These are phyloP conservation scores for Conus ventricosus DNA, from an alignment of 1,140 invertebrate genomes.

Conservation along the genomic window DNA sequence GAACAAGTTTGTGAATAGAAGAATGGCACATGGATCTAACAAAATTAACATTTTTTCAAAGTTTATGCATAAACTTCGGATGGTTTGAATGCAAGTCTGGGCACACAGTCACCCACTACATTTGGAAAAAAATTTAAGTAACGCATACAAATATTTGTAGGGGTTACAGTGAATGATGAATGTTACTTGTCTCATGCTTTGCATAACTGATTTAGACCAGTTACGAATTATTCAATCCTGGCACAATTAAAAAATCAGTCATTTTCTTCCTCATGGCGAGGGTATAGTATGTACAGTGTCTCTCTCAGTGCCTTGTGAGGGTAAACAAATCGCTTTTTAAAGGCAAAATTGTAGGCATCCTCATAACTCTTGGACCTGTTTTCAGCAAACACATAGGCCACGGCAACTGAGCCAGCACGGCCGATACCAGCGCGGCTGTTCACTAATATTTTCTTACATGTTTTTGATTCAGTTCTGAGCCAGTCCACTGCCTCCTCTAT, in stretches of 20 bases:
- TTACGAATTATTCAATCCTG: not conserved
- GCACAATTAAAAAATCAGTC: not conserved
- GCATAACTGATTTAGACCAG: not conserved
- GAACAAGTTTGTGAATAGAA: too few species aligned
- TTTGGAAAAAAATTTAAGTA: too few species aligned
- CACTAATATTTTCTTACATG: slow-evolving; percentile 42
- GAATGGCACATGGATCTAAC: too few species aligned
- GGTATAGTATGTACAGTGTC: slow-evolving; percentile 43
- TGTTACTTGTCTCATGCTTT: not conserved
- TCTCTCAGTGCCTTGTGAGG: slow-evolving; percentile 46
- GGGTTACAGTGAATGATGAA: too few species aligned
- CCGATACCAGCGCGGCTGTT: slow-evolving; percentile 49
- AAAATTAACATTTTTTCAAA: not conserved
- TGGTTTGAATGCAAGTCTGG: too few species aligned
- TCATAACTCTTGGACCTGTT: slow-evolving; percentile 42
- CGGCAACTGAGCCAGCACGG: slow-evolving; percentile 49
- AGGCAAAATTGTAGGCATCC: slow-evolving; percentile 46
- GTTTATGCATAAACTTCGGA: not conserved
- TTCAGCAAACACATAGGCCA: slow-evolving; percentile 48
- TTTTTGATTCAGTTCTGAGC: slow-evolving; percentile 33
- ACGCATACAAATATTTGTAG: not conserved
- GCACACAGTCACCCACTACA: not conserved
- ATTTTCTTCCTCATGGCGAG: not conserved
- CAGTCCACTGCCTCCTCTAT: slow-evolving; percentile 44
- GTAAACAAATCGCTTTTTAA: slow-evolving; percentile 48